Evolutionary conservation across 1,140 invertebrate genomes (phyloP).

Genomic region (Drosophila elegans): DNA sequence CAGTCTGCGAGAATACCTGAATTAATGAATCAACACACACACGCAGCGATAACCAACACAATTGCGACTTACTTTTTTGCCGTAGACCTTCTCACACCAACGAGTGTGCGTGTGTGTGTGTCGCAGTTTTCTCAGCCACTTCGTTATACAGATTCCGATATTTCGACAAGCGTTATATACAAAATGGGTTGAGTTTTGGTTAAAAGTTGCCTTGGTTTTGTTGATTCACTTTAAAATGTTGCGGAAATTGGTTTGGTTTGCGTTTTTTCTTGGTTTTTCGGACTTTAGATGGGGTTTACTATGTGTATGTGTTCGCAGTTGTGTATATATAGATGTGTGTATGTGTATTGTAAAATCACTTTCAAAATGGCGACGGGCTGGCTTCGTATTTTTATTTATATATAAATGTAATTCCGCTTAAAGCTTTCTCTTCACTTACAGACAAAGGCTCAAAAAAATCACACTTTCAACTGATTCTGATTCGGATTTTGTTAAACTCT

Average conservation of each 20-base stretch:
- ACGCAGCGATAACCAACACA: constrained; percentile 52
- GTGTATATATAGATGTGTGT: constrained; percentile 50
- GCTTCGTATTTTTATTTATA: constrained; percentile 71
- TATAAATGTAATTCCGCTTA: constrained; percentile 78
- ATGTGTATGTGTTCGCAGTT: constrained; percentile 42
- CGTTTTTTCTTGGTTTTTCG: constrained; percentile 41
- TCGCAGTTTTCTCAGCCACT: constrained; percentile 74
- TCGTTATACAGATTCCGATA: constrained; percentile 64
- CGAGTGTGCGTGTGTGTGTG: constrained; percentile 64
- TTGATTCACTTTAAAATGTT: constrained; percentile 58
- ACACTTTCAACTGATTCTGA: constrained; percentile 79
- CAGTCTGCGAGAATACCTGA: constrained; percentile 44
- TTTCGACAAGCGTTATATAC: constrained; percentile 44
- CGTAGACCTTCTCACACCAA: constrained; percentile 80
- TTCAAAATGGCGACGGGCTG: constrained; percentile 81
- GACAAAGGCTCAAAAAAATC: constrained; percentile 82
- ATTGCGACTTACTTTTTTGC: constrained; percentile 80
- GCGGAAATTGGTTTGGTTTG: constrained; percentile 49
- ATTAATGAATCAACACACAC: constrained; percentile 53
- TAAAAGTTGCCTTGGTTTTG: constrained; percentile 69
- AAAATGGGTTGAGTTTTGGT: constrained; percentile 59
- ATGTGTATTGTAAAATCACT: constrained; percentile 75
- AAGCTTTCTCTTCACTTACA: constrained; percentile 80
- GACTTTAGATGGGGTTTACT: constrained; percentile 50
- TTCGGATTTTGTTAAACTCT: constrained; percentile 63